Base-by-base conservation (phyloP, 2,888 invertebrate genomes). In the Spisula subtruncata region DNA sequence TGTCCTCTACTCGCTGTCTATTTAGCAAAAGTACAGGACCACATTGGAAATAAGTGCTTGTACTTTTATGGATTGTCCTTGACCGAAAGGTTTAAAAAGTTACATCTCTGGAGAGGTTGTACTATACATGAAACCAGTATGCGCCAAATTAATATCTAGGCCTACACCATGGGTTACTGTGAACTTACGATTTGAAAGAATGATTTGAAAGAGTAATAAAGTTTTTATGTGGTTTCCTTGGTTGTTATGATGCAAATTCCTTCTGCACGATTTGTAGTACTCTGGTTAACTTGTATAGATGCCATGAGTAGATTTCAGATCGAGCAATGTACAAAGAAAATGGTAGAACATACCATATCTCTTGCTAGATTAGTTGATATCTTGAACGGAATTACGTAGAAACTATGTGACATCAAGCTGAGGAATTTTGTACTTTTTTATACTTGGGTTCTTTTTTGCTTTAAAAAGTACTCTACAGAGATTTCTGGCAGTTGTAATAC, bases 261-360 rank as follows among this genome's bases (percentile, higher is more conserved):
- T 66, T 10, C 25, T 25, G 60, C 60, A 66, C 60, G 60, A 66
- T 66, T 66, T 66, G n/a, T n/a, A n/a, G n/a, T n/a, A n/a, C n/a
- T n/a, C n/a, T 10, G 10, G n/a, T 66, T 25, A 10, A 25, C 60
- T 66, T 66, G 12, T 51, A 25, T 66, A 25, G n/a, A n/a, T n/a
- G n/a, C 25, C 60, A 66, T 25, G 60, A 66, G 60, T n/a, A 25
- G 60, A 66, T 66, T 66, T 20, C 60, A n/a, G 60, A 66, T 25
- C 8, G 10, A 25, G 25, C 25, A 25, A 25, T 66, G 60, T 25
- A 66, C 60, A 6, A 0, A 25, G 25, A n/a, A 25, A 41, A 4
- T 6, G 25, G 60, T 66, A 25, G 60, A 20, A 66, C n/a, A 66
- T 66, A 2, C 1, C 18, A 20, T 41, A 20, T 56, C 20, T 18